phyloP scores from a whole-genome alignment of 2,113 vertebrate genomes.

The Panthera leo region DNA sequence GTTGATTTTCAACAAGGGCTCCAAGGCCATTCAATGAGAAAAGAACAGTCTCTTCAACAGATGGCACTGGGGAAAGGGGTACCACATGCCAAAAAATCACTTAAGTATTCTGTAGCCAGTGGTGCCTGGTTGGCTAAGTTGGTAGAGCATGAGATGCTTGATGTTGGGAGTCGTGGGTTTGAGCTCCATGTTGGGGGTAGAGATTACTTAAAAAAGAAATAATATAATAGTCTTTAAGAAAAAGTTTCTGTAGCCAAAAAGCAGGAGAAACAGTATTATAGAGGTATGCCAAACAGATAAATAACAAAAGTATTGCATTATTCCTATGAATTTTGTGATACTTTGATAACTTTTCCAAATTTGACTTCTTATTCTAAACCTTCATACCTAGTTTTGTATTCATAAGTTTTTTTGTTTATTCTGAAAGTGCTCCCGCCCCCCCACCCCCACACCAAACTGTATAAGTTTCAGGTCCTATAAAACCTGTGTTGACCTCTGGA shows the following conservation, averaged over 20 bases:
- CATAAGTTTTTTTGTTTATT: background rate
- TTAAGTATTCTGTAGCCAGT: background rate
- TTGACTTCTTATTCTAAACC: conserved; percentile 21
- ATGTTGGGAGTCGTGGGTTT: background rate
- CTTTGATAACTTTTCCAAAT: background rate
- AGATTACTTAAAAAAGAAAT: background rate
- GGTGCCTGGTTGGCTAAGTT: background rate
- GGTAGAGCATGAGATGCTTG: background rate
- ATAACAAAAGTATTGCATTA: background rate
- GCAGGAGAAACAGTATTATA: background rate
- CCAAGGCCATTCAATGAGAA: background rate
- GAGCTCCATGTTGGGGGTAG: background rate
- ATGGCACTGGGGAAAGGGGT: background rate
- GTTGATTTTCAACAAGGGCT: background rate
- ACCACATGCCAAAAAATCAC: background rate
- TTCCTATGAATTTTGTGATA: background rate
- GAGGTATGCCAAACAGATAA: background rate
- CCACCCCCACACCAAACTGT: background rate
- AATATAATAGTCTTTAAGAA: too few relatives aligned
- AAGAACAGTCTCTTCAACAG: background rate
- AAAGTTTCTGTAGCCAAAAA: background rate
- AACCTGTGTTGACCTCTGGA: background rate
- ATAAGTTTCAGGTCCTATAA: background rate
- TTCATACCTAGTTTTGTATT: conserved; percentile 14
- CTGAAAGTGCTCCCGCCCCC: background rate